Percentiles rank a stretch among this genome's conserved stretches.
Conservation (phyloP, 1,140 invertebrate genomes). For the Akabosia matsudoensis region DNA sequence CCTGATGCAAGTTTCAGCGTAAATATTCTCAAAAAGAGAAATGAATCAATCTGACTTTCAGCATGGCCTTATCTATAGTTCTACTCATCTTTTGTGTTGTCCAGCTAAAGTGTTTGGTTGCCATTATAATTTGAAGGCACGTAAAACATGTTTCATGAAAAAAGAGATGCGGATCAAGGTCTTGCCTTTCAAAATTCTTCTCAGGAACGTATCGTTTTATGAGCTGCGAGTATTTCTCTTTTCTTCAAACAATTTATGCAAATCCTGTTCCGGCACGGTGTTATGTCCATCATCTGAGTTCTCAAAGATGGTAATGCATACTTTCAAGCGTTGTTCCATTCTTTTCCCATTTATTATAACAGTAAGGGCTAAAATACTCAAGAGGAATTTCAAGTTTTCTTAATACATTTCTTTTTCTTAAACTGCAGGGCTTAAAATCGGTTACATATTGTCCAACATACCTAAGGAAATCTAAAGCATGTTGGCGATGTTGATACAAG, state of each 20-base stretch:
- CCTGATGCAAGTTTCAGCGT: no score
- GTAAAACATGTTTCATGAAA: neutral
- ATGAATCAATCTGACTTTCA: no score
- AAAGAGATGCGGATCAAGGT: neutral
- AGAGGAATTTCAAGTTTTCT: conserved; percentile 16
- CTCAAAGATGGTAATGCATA: no score
- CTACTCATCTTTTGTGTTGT: neutral
- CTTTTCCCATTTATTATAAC: no score
- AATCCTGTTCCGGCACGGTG: conserved; percentile 12
- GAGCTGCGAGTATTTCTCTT: neutral
- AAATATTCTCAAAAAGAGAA: no score
- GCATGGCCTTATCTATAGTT: neutral
- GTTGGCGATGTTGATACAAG: neutral
- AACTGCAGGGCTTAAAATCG: neutral
- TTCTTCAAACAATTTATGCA: conserved; percentile 4
- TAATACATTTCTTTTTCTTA: neutral
- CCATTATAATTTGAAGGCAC: neutral
- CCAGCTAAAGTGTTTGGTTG: neutral
- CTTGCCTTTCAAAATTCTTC: neutral
- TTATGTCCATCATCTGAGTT: neutral
- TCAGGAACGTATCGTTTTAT: no score
- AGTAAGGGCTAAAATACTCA: no score
- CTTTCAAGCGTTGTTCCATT: no score
- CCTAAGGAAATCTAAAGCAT: neutral
- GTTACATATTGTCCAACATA: neutral